phyloP scores from a whole-genome alignment of 2,888 invertebrate species.

The Apantesis nais region DNA sequence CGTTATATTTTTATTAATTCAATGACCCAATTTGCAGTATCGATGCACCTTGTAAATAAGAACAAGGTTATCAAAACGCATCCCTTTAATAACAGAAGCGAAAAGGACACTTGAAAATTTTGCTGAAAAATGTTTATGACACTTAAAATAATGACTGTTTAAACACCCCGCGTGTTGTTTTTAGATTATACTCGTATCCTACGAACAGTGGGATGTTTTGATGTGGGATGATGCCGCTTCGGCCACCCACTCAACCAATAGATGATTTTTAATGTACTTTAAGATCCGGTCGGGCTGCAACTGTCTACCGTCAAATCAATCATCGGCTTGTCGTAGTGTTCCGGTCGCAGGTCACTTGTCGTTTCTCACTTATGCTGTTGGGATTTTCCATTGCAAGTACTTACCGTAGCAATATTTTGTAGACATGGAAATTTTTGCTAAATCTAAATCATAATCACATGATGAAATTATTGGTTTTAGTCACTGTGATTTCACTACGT shows the following conservation, averaged over 20 bases:
- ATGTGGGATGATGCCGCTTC: neutral
- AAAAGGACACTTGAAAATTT: slow-evolving; percentile 2
- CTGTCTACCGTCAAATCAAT: slow-evolving; percentile 4
- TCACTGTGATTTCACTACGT: too few species aligned
- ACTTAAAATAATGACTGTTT: slow-evolving; percentile 7
- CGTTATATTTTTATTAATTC: slow-evolving; percentile 23
- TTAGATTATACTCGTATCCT: slow-evolving; percentile 7
- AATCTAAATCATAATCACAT: too few species aligned
- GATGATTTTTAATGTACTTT: neutral
- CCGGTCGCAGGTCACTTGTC: neutral
- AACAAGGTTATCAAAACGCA: slow-evolving; percentile 28
- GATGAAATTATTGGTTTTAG: too few species aligned
- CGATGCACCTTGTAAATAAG: slow-evolving; percentile 23
- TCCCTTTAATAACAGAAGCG: slow-evolving; percentile 17
- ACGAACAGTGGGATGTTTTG: neutral
- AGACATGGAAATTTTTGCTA: too few species aligned
- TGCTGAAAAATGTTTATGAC: slow-evolving; percentile 1
- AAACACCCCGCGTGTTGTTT: slow-evolving; percentile 7
- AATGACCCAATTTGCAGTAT: slow-evolving; percentile 30
- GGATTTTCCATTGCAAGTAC: neutral
- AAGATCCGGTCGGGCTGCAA: neutral
- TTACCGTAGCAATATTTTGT: neutral
- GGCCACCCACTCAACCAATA: slow-evolving; percentile 6
- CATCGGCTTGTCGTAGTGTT: slow-evolving; percentile 4
- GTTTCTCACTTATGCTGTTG: neutral